Evolutionary conservation across 2,888 invertebrate species (phyloP).

Genomic region (Blastobasis lacticolella): DNA sequence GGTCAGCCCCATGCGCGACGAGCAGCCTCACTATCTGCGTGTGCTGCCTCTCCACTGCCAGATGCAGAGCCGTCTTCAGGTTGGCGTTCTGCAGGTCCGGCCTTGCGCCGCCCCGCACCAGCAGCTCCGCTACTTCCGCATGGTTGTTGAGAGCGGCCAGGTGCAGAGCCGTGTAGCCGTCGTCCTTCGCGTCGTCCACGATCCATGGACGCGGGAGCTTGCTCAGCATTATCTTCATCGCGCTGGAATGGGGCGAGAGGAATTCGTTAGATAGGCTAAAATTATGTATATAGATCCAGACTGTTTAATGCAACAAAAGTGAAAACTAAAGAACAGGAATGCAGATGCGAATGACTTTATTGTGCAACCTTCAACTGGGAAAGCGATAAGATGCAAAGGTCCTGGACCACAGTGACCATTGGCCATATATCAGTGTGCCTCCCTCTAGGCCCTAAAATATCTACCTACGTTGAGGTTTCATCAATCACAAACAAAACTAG

Average conservation of each 20-base stretch:
- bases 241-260: constrained; percentile 75
- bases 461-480: no score
- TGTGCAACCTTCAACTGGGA: no score
- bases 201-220: constrained; percentile 97
- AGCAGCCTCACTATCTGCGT: constrained; percentile 96
- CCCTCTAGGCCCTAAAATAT: no score
- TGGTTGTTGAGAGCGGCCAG: constrained; percentile 97
- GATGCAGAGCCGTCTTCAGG: constrained; percentile 92
- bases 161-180: constrained; percentile 97
- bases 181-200: constrained; percentile 98
- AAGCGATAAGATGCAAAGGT: no score
- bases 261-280: no score
- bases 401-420: no score
- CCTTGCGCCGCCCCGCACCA: constrained; percentile 92
- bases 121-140: constrained; percentile 94
- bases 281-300: no score
- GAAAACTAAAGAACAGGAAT: no score
- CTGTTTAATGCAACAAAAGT: no score
- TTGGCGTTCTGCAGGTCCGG: constrained; percentile 98
- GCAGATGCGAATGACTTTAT: no score
- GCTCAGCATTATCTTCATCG: constrained; percentile 94
- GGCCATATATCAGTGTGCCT: no score
- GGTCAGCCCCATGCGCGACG: constrained; percentile 93
- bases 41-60: constrained; percentile 97
- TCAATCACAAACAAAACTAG: no score